A percentile compares a stretch with the other conserved stretches of the same genome.
These are phyloP conservation scores for Sinelater perroti DNA, from an alignment of 2,888 invertebrate species.

Conservation along the genomic window DNA sequence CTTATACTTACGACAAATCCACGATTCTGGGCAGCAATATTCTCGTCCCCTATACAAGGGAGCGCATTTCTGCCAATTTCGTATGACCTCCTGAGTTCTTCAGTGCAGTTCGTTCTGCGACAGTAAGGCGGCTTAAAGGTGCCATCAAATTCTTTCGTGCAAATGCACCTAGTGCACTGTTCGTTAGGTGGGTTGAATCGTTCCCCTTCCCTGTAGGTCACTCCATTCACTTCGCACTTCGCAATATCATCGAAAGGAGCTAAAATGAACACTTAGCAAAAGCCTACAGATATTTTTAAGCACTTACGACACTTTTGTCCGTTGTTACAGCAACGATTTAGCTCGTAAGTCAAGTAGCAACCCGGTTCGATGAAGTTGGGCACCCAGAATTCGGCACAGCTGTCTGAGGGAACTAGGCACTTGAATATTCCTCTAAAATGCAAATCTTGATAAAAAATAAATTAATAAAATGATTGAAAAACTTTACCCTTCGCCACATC, in stretches of 20 bases:
- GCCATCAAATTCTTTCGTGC: constrained; percentile 9
- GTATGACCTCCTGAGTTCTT: background rate
- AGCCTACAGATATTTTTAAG: too few relatives aligned
- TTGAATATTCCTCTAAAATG: constrained; percentile 16
- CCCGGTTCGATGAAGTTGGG: constrained; percentile 24
- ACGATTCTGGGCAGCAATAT: constrained; percentile 4
- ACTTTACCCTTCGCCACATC: constrained; percentile 25
- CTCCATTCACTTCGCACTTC: constrained; percentile 16
- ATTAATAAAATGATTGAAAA: background rate
- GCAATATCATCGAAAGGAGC: constrained; percentile 5
- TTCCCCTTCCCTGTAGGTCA: constrained; percentile 14
- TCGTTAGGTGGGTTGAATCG: constrained; percentile 6
- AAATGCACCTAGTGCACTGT: constrained; percentile 16
- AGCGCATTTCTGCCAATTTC: constrained; percentile 9
- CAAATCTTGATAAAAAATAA: background rate
- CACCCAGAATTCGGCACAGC: constrained; percentile 43
- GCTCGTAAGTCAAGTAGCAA: constrained; percentile 29
- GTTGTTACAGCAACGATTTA: constrained; percentile 35
- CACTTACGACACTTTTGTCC: constrained; percentile 39
- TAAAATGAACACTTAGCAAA: background rate
- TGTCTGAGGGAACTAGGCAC: constrained; percentile 44
- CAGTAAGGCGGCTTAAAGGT: background rate
- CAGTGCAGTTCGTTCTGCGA: constrained; percentile 2
- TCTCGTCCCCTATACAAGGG: background rate
- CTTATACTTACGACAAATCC: constrained; percentile 17